Conservation (phyloP, 1,140 invertebrate species). For the Forficula auricularia region DNA sequence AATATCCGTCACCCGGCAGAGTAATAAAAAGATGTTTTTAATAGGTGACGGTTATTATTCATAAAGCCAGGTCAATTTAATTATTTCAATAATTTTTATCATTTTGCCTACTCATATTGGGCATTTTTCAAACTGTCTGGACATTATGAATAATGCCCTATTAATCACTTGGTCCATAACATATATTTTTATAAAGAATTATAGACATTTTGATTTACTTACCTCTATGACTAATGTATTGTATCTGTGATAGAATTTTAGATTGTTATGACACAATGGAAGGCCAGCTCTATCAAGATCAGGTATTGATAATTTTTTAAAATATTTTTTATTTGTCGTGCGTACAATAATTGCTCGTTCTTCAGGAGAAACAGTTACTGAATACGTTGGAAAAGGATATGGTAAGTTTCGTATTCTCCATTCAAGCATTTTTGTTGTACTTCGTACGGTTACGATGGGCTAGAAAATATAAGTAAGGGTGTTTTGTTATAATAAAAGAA, state of each 20-base stretch:
- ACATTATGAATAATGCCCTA: too few species aligned
- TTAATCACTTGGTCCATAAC: too few species aligned
- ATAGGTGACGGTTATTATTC: too few species aligned
- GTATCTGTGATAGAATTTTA: constrained; percentile 47
- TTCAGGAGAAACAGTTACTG: constrained; percentile 39
- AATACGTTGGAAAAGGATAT: constrained; percentile 50
- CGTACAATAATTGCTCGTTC: constrained; percentile 44
- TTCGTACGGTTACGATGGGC: constrained; percentile 46
- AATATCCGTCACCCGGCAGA: too few species aligned
- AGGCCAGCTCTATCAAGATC: constrained; percentile 49
- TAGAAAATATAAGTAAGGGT: constrained; percentile 27
- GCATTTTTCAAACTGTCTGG: too few species aligned
- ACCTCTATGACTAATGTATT: constrained; percentile 63
- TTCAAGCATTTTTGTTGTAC: constrained; percentile 54
- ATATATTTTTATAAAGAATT: too few species aligned
- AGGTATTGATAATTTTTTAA: constrained; percentile 49
- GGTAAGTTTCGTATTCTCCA: constrained; percentile 64
- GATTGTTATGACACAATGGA: constrained; percentile 37
- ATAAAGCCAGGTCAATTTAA: too few species aligned
- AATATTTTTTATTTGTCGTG: constrained; percentile 66
- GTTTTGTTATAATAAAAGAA: too few species aligned
- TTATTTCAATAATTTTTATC: too few species aligned
- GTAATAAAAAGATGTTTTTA: too few species aligned
- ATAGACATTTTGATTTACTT: too few species aligned
- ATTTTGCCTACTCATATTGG: too few species aligned